phyloP scores from a whole-genome alignment of 2,888 invertebrate genomes.

The Rhynchonema sp. region DNA sequence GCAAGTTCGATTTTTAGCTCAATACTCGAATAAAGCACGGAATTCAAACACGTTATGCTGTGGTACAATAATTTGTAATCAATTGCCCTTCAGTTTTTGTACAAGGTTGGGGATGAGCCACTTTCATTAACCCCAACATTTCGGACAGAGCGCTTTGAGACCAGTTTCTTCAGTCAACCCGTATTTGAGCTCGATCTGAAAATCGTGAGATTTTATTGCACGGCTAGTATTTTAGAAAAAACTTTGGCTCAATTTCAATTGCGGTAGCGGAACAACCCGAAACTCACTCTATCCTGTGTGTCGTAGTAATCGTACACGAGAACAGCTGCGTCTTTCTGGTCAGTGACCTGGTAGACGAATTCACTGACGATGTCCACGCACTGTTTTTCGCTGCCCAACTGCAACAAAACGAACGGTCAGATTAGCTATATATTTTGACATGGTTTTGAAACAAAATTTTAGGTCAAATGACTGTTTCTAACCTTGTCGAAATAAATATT shows the following conservation, averaged over 20 bases:
- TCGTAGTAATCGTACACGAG: slow-evolving; percentile 76
- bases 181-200: not conserved
- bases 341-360: slow-evolving; percentile 59
- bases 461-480: not conserved
- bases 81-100: too few species aligned
- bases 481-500: slow-evolving; percentile 34
- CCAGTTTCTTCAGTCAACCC: not conserved
- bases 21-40: too few species aligned
- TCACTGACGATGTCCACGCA: slow-evolving; percentile 67
- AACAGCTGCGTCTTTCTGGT: slow-evolving; percentile 65
- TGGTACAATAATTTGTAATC: too few species aligned
- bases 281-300: slow-evolving; percentile 33
- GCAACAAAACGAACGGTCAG: not conserved
- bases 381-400: slow-evolving; percentile 11
- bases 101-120: too few species aligned
- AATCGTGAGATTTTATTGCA: too few species aligned
- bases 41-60: too few species aligned
- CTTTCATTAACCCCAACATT: not conserved
- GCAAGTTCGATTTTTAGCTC: too few species aligned
- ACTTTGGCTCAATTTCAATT: too few species aligned
- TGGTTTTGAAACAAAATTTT: not conserved
- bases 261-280: too few species aligned
- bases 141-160: not conserved
- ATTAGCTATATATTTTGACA: not conserved
- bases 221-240: too few species aligned